These are phyloP conservation scores for Machaerirhynchus nigripectus DNA, from an alignment of 2,113 vertebrate species.

Conservation along the genomic window DNA sequence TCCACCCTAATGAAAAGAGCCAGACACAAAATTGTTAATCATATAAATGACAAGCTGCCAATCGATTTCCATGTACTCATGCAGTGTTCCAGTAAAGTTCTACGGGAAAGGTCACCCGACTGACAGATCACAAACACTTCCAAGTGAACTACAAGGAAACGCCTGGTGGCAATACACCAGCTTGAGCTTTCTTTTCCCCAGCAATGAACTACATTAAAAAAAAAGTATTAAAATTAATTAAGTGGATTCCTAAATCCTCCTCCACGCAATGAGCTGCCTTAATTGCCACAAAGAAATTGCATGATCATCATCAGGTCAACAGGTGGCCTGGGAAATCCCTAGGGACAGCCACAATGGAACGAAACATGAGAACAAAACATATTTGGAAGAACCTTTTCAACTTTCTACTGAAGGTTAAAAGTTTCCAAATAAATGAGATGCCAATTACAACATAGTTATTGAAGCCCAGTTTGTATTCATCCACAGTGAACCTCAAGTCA, in stretches of 20 bases:
- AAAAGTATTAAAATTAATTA: not conserved
- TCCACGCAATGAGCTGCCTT: not conserved
- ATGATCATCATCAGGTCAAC: not conserved
- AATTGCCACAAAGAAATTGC: not conserved
- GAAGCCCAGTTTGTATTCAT: not conserved
- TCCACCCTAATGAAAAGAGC: slow-evolving; percentile 79
- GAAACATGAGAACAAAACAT: not conserved
- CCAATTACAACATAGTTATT: not conserved
- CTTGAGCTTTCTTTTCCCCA: not conserved
- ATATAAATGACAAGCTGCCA: not conserved
- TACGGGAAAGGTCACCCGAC: not conserved
- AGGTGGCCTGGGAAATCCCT: not conserved
- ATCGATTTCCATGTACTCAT: not conserved
- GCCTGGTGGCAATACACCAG: not conserved
- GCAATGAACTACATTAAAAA: not conserved
- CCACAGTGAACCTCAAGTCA: not conserved
- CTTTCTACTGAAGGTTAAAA: not conserved
- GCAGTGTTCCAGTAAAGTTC: not conserved
- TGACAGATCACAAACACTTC: not conserved
- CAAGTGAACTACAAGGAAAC: not conserved
- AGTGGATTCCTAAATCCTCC: not conserved
- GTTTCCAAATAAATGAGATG: not conserved
- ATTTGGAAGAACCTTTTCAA: not conserved
- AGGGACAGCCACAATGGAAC: not conserved
- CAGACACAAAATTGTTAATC: not conserved